Evolutionary conservation across 1,140 invertebrate species (phyloP).

Genomic region (Euura saliciscinereae): DNA sequence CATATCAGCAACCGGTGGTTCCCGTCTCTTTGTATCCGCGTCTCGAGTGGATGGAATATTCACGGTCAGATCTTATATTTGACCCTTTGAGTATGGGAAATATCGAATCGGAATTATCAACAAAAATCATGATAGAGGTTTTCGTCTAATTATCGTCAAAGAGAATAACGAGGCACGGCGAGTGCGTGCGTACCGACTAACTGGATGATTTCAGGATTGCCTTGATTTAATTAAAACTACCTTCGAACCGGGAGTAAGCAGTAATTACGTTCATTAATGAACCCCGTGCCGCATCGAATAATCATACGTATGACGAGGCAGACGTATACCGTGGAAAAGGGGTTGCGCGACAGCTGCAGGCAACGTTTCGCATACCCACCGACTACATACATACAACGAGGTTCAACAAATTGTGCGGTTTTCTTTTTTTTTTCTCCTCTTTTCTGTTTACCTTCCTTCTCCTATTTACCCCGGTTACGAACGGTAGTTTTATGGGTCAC

Average conservation of each 20-base stretch:
- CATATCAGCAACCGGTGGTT: background rate
- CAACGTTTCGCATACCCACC: background rate
- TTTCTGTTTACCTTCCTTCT: no score
- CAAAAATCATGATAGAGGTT: background rate
- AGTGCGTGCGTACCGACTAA: background rate
- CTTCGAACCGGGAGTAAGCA: conserved; percentile 1
- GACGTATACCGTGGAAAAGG: background rate
- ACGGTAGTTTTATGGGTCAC: background rate
- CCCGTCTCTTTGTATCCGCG: background rate
- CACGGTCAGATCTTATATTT: no score
- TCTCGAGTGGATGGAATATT: background rate
- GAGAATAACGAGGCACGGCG: background rate
- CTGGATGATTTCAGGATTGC: background rate
- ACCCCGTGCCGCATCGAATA: background rate
- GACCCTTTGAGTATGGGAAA: background rate
- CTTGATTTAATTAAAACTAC: conserved; percentile 1
- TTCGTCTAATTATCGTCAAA: background rate
- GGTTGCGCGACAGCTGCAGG: background rate
- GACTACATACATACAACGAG: background rate
- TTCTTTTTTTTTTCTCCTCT: no score
- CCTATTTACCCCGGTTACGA: background rate
- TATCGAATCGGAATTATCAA: background rate
- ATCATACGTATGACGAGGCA: background rate
- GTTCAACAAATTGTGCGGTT: no score
- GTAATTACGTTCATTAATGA: background rate